Evolutionary conservation across 2,888 invertebrate species (phyloP), one percentile per base, ranked within the genome.

Genomic region (Lochmaea capreae): DNA sequence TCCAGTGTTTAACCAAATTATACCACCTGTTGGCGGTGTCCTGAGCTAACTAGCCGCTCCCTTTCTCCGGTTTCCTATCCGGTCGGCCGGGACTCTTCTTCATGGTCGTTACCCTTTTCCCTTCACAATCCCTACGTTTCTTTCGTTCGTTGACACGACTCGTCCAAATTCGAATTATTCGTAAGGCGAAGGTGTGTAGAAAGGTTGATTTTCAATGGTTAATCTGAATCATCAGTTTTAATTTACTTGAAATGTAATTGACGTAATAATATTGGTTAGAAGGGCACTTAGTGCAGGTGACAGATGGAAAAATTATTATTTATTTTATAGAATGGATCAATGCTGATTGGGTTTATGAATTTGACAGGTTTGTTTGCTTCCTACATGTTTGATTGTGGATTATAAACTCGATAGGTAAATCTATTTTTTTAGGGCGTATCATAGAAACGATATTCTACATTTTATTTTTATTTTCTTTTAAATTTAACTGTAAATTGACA

Each of bases 121-220:
- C 16, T 22, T 59, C 26, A 16, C 18, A 16, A 22, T 22, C 43
- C 67, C 18, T 67, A 22, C 59, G 61, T 18, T 61, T 68, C 33
- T 68, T 61, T 59, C 61, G 68, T 62, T 69, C 69, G 26, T 69
- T 52, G 70, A 63, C 70, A 70, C 70, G 49, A 22, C 42, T 54
- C 66, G 54, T 66, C 39, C 39, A 67, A 46, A 57, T 67, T 58
- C 43, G 33, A 67, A 58, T 67, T 65, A 26, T 43, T 67, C 43
- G 42, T 16, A n/a, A 12, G 10, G 33, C n/a, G 33, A 69, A 62
- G 54, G 62, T 54, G 62, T 43, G 61, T 39, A 62, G 22, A 42
- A 63, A 63, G 18, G 62, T 63, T 11, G 6, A 63, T 43, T 42
- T 63, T 42, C 14, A 63, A 43, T 43, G 43, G 62, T 43, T 62